A percentile compares a stretch with the other conserved stretches of the same genome.
These are phyloP conservation scores for Phlogophora meticulosa DNA, from an alignment of 2,888 invertebrate species.

Conservation along the genomic window DNA sequence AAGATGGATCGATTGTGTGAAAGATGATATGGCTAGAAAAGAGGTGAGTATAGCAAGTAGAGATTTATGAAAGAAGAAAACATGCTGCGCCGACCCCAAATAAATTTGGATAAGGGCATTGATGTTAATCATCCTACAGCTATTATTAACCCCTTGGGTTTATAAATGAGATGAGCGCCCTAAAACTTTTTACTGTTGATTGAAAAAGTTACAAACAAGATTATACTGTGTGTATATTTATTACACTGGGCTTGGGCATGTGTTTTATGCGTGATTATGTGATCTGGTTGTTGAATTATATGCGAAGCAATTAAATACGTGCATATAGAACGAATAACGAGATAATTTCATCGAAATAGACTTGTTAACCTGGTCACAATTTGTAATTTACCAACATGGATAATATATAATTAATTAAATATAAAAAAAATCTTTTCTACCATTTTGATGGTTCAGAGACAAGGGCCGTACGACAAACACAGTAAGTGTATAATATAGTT, in stretches of 20 bases:
- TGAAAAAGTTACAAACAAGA: neutral
- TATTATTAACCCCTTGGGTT: neutral
- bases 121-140: neutral
- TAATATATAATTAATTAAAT: too few species aligned
- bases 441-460: neutral
- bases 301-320: neutral
- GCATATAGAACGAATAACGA: neutral
- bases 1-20: too few species aligned
- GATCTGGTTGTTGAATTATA: neutral
- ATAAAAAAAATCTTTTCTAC: too few species aligned
- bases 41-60: too few species aligned
- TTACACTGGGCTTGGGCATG: conserved; percentile 10
- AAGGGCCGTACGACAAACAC: neutral
- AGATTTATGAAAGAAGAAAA: neutral
- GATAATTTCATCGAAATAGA: neutral
- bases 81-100: too few species aligned
- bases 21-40: too few species aligned
- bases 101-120: too few species aligned
- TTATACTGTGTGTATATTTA: neutral
- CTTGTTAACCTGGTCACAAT: too few species aligned
- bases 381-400: too few species aligned
- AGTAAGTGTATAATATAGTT: conserved; percentile 2
- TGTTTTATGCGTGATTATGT: conserved; percentile 11
- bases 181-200: neutral
- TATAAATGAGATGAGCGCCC: too few species aligned